Base-by-base conservation (phyloP, 92 coral and sea anemone species). In the Montipora capitata region DNA sequence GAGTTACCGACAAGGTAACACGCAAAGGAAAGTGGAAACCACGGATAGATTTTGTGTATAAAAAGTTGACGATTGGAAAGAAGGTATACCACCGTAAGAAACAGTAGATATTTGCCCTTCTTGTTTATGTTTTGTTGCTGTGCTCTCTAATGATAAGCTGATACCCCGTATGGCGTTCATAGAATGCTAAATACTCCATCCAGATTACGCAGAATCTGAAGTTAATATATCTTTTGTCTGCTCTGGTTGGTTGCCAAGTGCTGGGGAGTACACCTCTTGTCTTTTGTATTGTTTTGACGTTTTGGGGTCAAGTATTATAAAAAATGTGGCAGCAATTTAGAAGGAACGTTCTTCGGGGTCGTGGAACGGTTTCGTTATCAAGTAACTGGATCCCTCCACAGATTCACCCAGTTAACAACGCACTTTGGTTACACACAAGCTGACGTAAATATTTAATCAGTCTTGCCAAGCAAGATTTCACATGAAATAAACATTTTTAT, bases 361-460 rank as follows among this genome's bases (percentile, higher is more conserved):
- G 18, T 7, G 9, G n/a, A 80, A 51, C 5, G 68, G 2, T 16
- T 41, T n/a, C 64, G 17, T 81, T 81, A 81, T 81, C 85, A 39
- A 15, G 85, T 49, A 81, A 81, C 44, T 52, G 52, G 62, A 81
- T 38, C 70, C 85, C 10, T 79, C 18, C 72, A 38, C 10, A 10
- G 80, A 74, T 39, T 7, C 18, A 16, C 35, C 35, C 35, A 27
- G 35, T 27, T 27, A 27, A 27, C 35, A 27, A 27, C 35, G 35
- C 35, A 27, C 35, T 27, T 27, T 27, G 35, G 35, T 27, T 27
- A 27, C 35, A 27, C 35, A 27, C 35, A 27, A 27, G 35, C 35
- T 27, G 35, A 27, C 35, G 35, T 27, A 27, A 27, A 27, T 27
- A 27, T 27, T 27, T 27, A 27, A 27, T 27, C 35, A 27, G 35